Conservation (phyloP, 2,113 vertebrate genomes). For the Ciconia boyciana region DNA sequence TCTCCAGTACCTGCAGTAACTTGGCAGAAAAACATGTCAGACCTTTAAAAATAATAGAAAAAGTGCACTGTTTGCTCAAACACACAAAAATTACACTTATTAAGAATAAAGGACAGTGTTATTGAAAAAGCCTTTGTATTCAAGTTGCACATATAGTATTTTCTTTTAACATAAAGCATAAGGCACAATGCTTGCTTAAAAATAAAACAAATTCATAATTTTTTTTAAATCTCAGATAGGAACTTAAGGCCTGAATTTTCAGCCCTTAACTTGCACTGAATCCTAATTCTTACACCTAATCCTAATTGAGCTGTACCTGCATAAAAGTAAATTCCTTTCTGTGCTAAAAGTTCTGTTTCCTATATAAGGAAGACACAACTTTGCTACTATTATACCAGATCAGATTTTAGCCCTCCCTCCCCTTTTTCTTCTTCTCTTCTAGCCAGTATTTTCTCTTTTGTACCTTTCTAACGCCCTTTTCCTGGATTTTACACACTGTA, state of each 20-base stretch:
- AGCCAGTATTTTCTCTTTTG: not conserved
- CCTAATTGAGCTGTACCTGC: not conserved
- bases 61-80: not conserved
- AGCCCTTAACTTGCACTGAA: not conserved
- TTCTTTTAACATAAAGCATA: not conserved
- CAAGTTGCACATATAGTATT: not conserved
- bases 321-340: not conserved
- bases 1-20: not conserved
- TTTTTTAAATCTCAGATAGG: not conserved
- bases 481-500: not conserved
- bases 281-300: not conserved
- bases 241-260: not conserved
- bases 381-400: not conserved
- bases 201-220: not conserved
- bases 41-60: not conserved
- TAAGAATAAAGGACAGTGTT: not conserved
- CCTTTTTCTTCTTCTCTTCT: not conserved
- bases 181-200: not conserved
- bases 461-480: not conserved
- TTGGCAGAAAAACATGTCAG: not conserved
- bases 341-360: not conserved
- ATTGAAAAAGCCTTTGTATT: not conserved
- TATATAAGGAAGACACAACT: not conserved
- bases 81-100: not conserved
- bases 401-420: not conserved